phyloP scores from a whole-genome alignment of 1,140 invertebrate species.

The Drosophila kanapiae region DNA sequence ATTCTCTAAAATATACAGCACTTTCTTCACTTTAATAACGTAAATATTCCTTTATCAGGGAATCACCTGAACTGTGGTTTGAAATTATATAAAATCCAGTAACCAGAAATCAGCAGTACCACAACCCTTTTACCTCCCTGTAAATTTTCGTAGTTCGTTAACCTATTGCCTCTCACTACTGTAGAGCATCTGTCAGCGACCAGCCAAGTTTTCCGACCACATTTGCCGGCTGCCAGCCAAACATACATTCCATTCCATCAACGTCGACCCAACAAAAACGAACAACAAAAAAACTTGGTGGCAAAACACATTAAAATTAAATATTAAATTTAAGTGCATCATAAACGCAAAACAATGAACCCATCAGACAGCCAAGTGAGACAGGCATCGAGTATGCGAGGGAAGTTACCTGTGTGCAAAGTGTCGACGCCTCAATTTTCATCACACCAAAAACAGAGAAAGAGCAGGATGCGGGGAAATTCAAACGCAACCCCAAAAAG shows the following conservation, averaged over 20 bases:
- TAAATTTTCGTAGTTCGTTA: constrained; percentile 12
- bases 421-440: constrained; percentile 48
- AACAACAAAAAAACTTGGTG: constrained; percentile 32
- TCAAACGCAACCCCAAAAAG: constrained; percentile 15
- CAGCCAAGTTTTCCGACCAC: constrained; percentile 5
- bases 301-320: constrained; percentile 72
- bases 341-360: constrained; percentile 70
- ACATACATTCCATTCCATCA: constrained; percentile 9
- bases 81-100: neutral
- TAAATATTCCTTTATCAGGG: no score
- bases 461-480: constrained; percentile 12
- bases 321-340: constrained; percentile 78
- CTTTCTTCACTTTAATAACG: no score
- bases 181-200: constrained; percentile 8
- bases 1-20: neutral
- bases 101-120: neutral
- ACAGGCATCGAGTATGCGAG: neutral
- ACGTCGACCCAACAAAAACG: neutral
- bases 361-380: constrained; percentile 36
- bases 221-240: constrained; percentile 7
- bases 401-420: constrained; percentile 42
- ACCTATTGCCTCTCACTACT: constrained; percentile 8
- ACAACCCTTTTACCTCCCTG: neutral
- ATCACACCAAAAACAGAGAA: constrained; percentile 23
- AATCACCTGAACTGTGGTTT: neutral